Conservation (phyloP, 2,888 invertebrate species). For the Amiota communis region DNA sequence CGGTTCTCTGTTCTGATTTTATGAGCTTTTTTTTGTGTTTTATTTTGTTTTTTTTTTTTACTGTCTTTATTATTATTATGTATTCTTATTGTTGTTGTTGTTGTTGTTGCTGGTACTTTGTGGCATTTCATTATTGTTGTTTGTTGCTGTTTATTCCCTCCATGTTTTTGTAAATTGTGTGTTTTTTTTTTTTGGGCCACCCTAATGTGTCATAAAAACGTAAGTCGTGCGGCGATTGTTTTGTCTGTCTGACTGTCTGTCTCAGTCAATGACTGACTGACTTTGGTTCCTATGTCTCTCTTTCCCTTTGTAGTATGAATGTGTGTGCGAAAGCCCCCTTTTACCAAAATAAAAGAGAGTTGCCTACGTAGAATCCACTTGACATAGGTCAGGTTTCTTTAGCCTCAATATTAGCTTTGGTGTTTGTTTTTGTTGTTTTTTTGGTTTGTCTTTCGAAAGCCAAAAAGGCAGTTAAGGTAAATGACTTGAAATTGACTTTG, state of each 20-base stretch:
- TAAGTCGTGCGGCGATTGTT: not conserved
- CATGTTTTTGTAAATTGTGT: constrained; percentile 48
- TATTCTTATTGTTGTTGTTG: not conserved
- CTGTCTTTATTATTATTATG: constrained; percentile 47
- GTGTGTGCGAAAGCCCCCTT: constrained; percentile 1
- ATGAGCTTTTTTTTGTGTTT: constrained; percentile 26
- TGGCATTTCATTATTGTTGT: constrained; percentile 11
- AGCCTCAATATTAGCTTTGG: too few relatives aligned
- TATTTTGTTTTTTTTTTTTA: not conserved
- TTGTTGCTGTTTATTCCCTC: constrained; percentile 48
- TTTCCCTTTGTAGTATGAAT: too few relatives aligned
- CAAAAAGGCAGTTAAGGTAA: constrained; percentile 21
- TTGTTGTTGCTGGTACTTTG: constrained; percentile 1
- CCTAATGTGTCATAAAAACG: constrained; percentile 61
- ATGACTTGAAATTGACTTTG: constrained; percentile 13
- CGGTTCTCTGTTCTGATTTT: not conserved
- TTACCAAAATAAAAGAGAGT: too few relatives aligned
- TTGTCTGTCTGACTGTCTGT: too few relatives aligned
- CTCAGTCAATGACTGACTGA: not conserved
- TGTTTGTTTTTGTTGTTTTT: not conserved
- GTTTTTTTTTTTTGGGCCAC: constrained; percentile 24
- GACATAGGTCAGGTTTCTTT: constrained; percentile 62
- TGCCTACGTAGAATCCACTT: constrained; percentile 63
- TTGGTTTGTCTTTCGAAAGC: not conserved
- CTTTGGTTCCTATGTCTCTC: too few relatives aligned